These are phyloP conservation scores for Metaphire vulgaris DNA, from an alignment of 1,140 invertebrate genomes.

Conservation along the genomic window DNA sequence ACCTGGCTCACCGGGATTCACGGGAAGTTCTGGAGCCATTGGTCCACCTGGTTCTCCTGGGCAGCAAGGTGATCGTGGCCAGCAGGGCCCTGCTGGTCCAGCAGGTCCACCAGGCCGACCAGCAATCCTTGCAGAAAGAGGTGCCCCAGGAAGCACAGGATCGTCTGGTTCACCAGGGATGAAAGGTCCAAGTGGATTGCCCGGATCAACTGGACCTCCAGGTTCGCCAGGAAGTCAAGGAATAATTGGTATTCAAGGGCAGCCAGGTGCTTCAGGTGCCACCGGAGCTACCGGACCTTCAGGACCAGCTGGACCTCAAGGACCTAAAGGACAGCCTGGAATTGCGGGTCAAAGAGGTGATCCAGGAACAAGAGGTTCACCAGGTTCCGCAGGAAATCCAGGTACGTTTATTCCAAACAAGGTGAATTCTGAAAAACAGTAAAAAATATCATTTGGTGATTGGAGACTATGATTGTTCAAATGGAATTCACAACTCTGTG, in stretches of 20 bases:
- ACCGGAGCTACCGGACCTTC: neutral
- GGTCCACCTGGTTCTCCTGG: neutral
- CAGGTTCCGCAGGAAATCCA: slow-evolving; percentile 55
- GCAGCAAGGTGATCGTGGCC: neutral
- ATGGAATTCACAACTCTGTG: no score
- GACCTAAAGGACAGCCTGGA: slow-evolving; percentile 16
- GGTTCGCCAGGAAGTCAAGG: slow-evolving; percentile 5
- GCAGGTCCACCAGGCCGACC: slow-evolving; percentile 58
- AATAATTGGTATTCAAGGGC: neutral
- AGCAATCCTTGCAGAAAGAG: slow-evolving; percentile 55
- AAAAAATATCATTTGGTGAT: no score
- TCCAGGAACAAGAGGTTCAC: slow-evolving; percentile 36
- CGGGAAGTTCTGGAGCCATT: neutral
- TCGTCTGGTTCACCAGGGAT: slow-evolving; percentile 10
- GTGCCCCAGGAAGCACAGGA: slow-evolving; percentile 19
- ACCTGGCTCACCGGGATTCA: slow-evolving; percentile 54
- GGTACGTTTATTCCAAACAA: no score
- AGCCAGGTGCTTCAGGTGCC: neutral
- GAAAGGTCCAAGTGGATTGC: slow-evolving; percentile 12
- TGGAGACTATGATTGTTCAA: no score
- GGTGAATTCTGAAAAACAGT: no score
- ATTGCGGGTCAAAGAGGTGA: slow-evolving; percentile 8
- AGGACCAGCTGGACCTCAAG: slow-evolving; percentile 10
- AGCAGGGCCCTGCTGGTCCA: neutral
- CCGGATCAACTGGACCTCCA: slow-evolving; percentile 10